Base-by-base conservation (phyloP, 2,888 invertebrate genomes). In the Cantharis lateralis region DNA sequence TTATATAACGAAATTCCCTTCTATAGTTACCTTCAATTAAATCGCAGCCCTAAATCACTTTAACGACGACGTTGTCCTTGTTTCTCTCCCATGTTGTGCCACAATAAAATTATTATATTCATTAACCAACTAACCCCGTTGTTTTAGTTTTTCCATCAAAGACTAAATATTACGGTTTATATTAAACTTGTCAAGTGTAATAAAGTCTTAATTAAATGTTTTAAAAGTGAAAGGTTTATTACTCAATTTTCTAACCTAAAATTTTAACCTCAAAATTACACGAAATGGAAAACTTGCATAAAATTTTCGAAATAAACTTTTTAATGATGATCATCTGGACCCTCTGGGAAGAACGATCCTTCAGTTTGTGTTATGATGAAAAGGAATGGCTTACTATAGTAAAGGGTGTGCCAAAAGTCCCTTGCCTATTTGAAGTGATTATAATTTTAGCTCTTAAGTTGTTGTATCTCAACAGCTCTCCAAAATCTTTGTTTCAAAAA, bases 1-100 rank as follows among this genome's bases (percentile, higher is more conserved):
- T 20, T 24, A 11, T n/a, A 66, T 24, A 66, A 66, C 15, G 20
- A 16, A 66, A 66, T 18, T 18, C 64, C 18, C 64, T 24, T 18
- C 18, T 18, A 66, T 66, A 66, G 64, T 66, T 71, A 76, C 76
- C 72, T 76, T 68, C 71, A 76, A 66, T 66, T 66, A 66, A 66
- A 24, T 66, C 64, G 16, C 64, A 16, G 24, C 64, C n/a, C 16
- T 77, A 77, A 77, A 77, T 77, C 77, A 77, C 74, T 71, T 71
- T 77, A 77, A 77, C 74, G 73, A 77, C 77, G 63, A 62, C 68
- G 28, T 62, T 62, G 72, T 76, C 70, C 62, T 62, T 68, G 73
- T 70, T 48, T 66, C 64, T 66, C 64, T 66, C 18, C 64, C 64
- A 24, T 66, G 64, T 66, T 66, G 20, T 66, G 64, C 16, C 20